Conservation (phyloP, 2,888 invertebrate species). For the Caradrina clavipalpis region DNA sequence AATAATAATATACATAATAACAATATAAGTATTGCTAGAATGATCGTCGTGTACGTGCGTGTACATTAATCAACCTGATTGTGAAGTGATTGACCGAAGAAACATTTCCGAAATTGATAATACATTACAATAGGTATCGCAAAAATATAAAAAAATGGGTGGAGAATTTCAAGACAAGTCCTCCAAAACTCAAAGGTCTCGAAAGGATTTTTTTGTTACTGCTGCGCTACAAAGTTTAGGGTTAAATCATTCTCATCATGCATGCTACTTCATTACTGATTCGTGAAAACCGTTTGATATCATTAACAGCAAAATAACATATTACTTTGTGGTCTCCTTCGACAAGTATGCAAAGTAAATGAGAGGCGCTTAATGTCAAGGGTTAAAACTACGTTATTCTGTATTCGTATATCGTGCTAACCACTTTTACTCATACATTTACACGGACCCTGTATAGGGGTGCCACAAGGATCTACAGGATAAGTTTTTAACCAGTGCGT, state of each 20-base stretch:
- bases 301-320: neutral
- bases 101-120: conserved; percentile 2
- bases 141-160: too few relatives aligned
- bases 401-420: neutral
- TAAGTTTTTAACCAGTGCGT: too few relatives aligned
- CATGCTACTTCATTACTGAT: neutral
- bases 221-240: neutral
- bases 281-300: conserved; percentile 23
- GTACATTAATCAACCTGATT: neutral
- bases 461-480: conserved; percentile 22
- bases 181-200: neutral
- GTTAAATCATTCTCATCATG: neutral
- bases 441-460: neutral
- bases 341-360: neutral
- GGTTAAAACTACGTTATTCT: neutral
- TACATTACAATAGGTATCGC: neutral
- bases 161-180: neutral
- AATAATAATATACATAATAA: too few relatives aligned
- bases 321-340: neutral
- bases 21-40: neutral
- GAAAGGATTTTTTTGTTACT: too few relatives aligned
- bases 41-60: conserved; percentile 12
- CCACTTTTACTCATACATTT: neutral
- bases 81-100: neutral
- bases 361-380: neutral